A percentile compares a stretch with the other conserved stretches of the same genome.
Evolutionary conservation across 2,113 vertebrate genomes (phyloP).

Genomic region (Cyprinodon tularosa): DNA sequence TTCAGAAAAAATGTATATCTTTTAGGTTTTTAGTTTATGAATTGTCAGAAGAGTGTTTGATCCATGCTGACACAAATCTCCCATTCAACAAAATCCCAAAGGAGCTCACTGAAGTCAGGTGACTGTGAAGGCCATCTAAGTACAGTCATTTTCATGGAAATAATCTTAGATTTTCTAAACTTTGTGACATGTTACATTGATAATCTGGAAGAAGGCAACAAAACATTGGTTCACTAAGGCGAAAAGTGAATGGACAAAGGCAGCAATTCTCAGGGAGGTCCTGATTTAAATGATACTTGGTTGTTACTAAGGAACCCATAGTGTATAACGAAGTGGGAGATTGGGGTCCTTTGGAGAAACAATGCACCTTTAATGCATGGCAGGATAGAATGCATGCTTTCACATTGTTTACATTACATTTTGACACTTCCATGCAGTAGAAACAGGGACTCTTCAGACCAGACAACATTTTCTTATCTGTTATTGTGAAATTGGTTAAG

Average conservation of each 20-base stretch:
- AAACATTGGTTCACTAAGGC: neutral
- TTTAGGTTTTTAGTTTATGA: neutral
- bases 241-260: neutral
- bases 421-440: neutral
- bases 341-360: neutral
- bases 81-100: neutral
- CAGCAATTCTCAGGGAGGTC: neutral
- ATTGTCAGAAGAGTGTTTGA: neutral
- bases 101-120: neutral
- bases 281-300: neutral
- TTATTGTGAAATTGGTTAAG: neutral
- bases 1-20: neutral
- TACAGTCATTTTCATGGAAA: neutral
- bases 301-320: neutral
- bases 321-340: neutral
- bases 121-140: neutral
- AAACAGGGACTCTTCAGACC: neutral
- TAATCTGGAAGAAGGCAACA: neutral
- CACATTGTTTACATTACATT: neutral
- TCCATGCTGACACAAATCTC: neutral
- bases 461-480: neutral
- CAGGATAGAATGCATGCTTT: neutral
- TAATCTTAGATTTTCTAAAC: neutral
- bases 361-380: neutral
- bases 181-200: neutral